phyloP scores from a whole-genome alignment of 2,113 vertebrate genomes.

The Lontra canadensis region DNA sequence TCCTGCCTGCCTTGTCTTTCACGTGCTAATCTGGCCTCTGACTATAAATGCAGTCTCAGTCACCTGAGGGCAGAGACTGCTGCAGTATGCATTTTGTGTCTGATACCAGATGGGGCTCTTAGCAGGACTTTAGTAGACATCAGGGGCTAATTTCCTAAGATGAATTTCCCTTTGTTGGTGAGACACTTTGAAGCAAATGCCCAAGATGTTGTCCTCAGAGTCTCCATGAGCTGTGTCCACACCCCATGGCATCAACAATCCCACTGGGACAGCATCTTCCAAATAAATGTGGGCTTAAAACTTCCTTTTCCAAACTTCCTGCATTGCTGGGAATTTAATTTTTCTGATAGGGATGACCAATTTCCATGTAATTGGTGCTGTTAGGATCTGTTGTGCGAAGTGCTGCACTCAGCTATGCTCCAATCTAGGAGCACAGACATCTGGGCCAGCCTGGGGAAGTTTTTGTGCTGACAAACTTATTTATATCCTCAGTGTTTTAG shows the following conservation, averaged over 20 bases:
- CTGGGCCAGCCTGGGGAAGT: too few relatives aligned
- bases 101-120: not conserved
- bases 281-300: not conserved
- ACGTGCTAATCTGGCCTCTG: not conserved
- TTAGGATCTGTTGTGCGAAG: not conserved
- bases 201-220: not conserved
- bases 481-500: not conserved
- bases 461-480: too few relatives aligned
- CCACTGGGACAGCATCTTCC: not conserved
- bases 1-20: not conserved
- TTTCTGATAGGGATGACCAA: not conserved
- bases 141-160: not conserved
- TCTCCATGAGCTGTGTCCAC: fast-evolving
- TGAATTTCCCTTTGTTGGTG: not conserved
- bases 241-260: not conserved
- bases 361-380: not conserved
- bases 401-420: not conserved
- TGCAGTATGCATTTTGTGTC: fast-evolving
- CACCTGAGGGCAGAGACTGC: not conserved
- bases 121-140: not conserved
- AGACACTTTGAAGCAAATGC: not conserved
- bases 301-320: not conserved
- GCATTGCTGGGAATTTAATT: not conserved
- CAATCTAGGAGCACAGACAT: not conserved
- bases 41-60: not conserved